These are phyloP conservation scores for Pediacus dermestoides DNA, from an alignment of 2,888 invertebrate species.

Conservation along the genomic window DNA sequence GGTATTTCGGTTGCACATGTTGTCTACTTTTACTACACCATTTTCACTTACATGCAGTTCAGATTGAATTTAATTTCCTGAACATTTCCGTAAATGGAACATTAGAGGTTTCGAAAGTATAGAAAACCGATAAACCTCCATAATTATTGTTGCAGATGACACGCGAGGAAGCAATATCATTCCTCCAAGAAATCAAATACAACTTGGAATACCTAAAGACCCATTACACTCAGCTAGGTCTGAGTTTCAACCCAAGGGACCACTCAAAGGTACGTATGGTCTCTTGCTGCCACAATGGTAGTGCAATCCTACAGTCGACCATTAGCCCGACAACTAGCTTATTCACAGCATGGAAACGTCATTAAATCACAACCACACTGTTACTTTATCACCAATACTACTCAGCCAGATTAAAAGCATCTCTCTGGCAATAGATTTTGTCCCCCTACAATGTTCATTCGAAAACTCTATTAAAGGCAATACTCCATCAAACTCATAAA, in stretches of 20 bases:
- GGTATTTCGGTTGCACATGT: no score
- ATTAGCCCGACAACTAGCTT: constrained; percentile 14
- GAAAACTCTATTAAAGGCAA: no score
- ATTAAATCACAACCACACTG: constrained; percentile 16
- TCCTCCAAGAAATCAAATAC: constrained; percentile 72
- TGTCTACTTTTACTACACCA: no score
- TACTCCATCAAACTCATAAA: constrained; percentile 2
- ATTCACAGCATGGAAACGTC: constrained; percentile 23
- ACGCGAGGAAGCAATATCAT: constrained; percentile 70
- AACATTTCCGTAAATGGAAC: no score
- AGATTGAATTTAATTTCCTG: no score
- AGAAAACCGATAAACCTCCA: no score
- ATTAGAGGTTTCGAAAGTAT: no score
- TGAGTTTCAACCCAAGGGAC: constrained; percentile 41
- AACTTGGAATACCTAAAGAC: constrained; percentile 68
- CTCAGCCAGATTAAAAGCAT: constrained; percentile 1
- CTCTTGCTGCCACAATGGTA: constrained; percentile 6
- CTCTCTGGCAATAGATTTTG: no score
- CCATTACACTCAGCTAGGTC: constrained; percentile 56
- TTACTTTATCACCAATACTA: constrained; percentile 4
- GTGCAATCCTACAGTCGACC: constrained; percentile 4
- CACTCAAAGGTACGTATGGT: constrained; percentile 32
- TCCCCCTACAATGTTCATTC: no score
- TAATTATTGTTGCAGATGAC: constrained; percentile 70
- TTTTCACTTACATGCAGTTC: no score